Base-by-base conservation (phyloP, 2,113 vertebrate genomes). In the Cettia cetti region DNA sequence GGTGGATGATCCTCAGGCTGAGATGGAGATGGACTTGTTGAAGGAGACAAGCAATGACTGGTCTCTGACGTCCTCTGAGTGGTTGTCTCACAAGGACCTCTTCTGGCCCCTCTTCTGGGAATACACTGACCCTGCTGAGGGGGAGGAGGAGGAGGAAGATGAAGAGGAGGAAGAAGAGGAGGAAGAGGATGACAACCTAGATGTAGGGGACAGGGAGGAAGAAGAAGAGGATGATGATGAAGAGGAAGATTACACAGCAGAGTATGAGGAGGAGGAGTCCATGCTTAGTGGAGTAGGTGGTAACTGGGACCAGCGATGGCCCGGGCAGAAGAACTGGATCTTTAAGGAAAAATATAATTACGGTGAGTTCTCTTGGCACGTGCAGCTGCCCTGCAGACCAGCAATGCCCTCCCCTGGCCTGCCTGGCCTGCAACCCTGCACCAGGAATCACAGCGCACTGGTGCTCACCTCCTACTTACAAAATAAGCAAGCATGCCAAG, bases 101-200 rank as follows among this genome's bases (percentile, higher is more conserved):
- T 99, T 99, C 97, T 99, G 98, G 99, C 98, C 99, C 1, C 98
- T 99, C 69, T 99, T 99, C 95, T 99, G 98, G 99, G 98, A 98
- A 84, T 99, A 99, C 94, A 97, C 96, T 0, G 98, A 98, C 52
- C 97, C 97, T 2, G 11, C 98, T 10, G 98, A 99, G 86, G 98
- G 97, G 22, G 92, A 96, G 16, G 94, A 94, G 90, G 91, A 93
- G 10, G 95, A 94, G 0, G 98, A 94, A 2, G 91, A 95, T 13
- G 92, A 91, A 11, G 94, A 95, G 10, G 56, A 97, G 28, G 94
- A 93, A 1, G 98, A 94, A 9, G 90, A 96, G 21, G 95, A 94
- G 4, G 94, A 95, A 15, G 86, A 94, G 12, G 83, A 94, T 59
- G 94, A 96, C 60, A 89, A 69, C 31, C 65, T 95, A 33, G 82